Evolutionary conservation across 2,888 invertebrate genomes (phyloP), one percentile per base, ranked within the genome.

Genomic region (Metellina segmentata): DNA sequence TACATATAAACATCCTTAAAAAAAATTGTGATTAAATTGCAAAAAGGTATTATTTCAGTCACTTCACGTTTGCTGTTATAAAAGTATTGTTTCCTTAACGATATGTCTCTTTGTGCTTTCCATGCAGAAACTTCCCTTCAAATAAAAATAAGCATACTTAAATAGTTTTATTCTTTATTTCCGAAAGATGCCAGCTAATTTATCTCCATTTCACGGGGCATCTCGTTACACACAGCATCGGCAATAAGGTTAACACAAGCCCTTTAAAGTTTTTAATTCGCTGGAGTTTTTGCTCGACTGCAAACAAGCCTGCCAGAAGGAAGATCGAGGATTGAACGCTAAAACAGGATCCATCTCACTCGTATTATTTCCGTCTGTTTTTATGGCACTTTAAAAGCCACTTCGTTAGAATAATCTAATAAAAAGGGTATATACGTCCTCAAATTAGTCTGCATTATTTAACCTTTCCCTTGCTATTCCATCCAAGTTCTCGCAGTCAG

Each of bases 391-490:
- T 89, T 82, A 89, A 82, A 89, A 51, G 89, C 77, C 78, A 82
- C 82, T 89, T 89, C 89, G 77, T 89, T 89, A 89, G 81, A 48
- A 77, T 89, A 89, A 89, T 71, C 74, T 70, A 82, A 89, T 89
- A 89, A 89, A 89, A 82, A 77, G 70, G 74, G 61, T 16, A 61
- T 34, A 81, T 71, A 51, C 77, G 70, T 70, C 77, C 49, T 89
- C 71, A 77, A 89, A 89, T 89, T 82, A 89, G 74, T 61, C 52
- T 89, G 82, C 89, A 89, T 89, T 89, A 89, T 89, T 82, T 89
- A 89, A 89, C 82, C 53, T 77, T 77, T 78, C 77, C 70, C 20
- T 74, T 51, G 49, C 34, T 19, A 71, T 81, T 78, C 52, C 34
- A 69, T 2, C n/a, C 16, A 34, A 61, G 20, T 53, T 9, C 48